A percentile compares a stretch with the other conserved stretches of the same genome.
Evolutionary conservation across 2,113 vertebrate genomes (phyloP).

Genomic region (Alces alces): DNA sequence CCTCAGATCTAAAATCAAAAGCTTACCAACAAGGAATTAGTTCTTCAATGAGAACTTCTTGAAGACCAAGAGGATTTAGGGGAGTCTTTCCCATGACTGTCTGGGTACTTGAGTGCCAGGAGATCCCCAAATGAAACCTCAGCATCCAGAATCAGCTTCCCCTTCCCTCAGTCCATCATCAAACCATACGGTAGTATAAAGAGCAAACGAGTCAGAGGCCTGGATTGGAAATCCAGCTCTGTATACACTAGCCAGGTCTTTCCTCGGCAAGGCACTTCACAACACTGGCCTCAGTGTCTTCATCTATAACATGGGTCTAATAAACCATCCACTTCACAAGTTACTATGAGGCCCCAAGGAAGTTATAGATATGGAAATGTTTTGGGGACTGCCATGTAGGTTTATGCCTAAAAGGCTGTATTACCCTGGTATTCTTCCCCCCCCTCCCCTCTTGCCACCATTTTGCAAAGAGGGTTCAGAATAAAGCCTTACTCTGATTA

Average conservation of each 20-base stretch:
- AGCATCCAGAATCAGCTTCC: not conserved
- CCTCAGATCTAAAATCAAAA: not conserved
- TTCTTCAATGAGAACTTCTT: not conserved
- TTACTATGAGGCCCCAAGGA: not conserved
- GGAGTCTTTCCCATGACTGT: not conserved
- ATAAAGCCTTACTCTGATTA: not conserved
- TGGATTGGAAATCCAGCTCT: slow-evolving; percentile 18
- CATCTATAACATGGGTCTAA: slow-evolving; percentile 23
- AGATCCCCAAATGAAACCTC: not conserved
- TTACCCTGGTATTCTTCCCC: not conserved
- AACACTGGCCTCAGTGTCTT: not conserved
- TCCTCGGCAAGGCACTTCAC: not conserved
- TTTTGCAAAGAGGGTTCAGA: not conserved
- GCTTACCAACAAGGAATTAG: not conserved
- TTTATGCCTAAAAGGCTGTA: not conserved
- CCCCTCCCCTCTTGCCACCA: not conserved
- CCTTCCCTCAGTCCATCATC: not conserved
- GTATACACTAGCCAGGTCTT: not conserved
- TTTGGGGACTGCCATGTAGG: not conserved
- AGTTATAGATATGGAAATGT: not conserved
- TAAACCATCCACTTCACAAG: not conserved
- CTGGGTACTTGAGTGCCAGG: not conserved
- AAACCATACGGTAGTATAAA: not conserved
- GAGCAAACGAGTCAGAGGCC: slow-evolving; percentile 8
- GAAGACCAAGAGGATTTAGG: not conserved